Conservation (phyloP, 2,888 invertebrate species). For the Lathronympha strigana region DNA sequence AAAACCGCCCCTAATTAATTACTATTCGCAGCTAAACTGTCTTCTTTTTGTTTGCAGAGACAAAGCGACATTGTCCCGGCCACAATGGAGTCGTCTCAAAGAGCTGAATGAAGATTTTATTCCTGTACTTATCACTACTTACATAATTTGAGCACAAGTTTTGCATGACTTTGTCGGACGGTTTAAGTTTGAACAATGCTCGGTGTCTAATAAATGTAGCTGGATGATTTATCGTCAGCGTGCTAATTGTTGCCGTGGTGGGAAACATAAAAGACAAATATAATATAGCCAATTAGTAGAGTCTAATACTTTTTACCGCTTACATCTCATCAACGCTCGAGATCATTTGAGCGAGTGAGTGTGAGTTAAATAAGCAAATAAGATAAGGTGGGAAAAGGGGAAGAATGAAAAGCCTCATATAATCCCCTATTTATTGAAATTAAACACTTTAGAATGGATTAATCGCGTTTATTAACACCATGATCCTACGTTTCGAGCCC, state of each 20-base stretch:
- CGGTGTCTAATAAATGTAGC: conserved; percentile 33
- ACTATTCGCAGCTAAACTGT: conserved; percentile 36
- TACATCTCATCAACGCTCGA: background rate
- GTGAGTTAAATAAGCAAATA: too few relatives aligned
- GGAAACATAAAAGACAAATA: background rate
- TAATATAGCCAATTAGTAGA: background rate
- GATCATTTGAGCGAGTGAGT: too few relatives aligned
- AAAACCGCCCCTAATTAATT: conserved; percentile 33
- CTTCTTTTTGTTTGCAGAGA: conserved; percentile 33
- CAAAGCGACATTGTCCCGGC: conserved; percentile 38
- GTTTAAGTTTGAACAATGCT: conserved; percentile 34
- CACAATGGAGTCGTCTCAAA: conserved; percentile 36
- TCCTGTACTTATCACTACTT: conserved; percentile 41
- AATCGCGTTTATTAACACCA: too few relatives aligned
- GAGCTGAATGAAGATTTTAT: conserved; percentile 40
- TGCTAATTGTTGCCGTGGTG: background rate
- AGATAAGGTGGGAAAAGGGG: too few relatives aligned
- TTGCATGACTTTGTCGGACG: conserved; percentile 38
- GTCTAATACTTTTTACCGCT: background rate
- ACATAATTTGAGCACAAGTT: conserved; percentile 41
- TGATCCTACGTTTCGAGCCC: too few relatives aligned
- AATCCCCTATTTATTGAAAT: too few relatives aligned
- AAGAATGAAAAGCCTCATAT: too few relatives aligned
- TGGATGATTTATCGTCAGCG: conserved; percentile 17
- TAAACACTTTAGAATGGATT: too few relatives aligned